Evolutionary conservation across 1,140 invertebrate genomes (phyloP).

Genomic region (Drosophila ananassae): DNA sequence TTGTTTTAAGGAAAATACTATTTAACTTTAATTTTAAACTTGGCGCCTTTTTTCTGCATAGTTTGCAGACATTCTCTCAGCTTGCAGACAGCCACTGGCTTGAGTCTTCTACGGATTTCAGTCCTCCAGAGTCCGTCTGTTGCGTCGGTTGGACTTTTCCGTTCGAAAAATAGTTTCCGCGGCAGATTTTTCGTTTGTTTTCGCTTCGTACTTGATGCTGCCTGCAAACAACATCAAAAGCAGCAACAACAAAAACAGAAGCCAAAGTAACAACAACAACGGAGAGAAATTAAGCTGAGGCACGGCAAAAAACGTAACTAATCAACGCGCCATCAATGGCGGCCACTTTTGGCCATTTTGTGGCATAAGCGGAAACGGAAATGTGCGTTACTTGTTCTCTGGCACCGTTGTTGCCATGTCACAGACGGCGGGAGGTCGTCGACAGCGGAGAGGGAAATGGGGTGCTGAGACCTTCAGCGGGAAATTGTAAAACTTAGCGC

Average conservation of each 20-base stretch:
- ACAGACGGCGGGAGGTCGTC: neutral
- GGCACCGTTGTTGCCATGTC: constrained; percentile 20
- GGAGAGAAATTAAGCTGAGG: constrained; percentile 38
- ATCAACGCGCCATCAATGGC: constrained; percentile 49
- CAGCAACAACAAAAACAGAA: constrained; percentile 26
- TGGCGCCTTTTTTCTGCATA: constrained; percentile 12
- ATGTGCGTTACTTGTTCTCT: constrained; percentile 53
- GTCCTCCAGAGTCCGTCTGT: constrained; percentile 50
- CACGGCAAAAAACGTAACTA: constrained; percentile 41
- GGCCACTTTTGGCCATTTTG: constrained; percentile 47
- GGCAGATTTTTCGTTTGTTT: constrained; percentile 35
- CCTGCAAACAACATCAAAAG: constrained; percentile 30
- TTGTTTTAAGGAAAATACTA: neutral
- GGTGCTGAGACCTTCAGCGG: constrained; percentile 60
- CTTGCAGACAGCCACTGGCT: constrained; percentile 4
- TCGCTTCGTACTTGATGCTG: constrained; percentile 60
- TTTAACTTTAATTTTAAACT: neutral
- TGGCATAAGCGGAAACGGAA: constrained; percentile 63
- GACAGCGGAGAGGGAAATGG: constrained; percentile 10
- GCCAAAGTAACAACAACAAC: constrained; percentile 14
- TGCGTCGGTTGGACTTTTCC: constrained; percentile 48
- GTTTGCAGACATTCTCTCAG: constrained; percentile 3
- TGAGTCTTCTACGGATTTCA: constrained; percentile 27
- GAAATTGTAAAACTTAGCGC: constrained; percentile 72
- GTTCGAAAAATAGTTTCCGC: constrained; percentile 3